These are phyloP conservation scores for Matsumurasca onukii DNA, from an alignment of 1,140 invertebrate genomes.

Conservation along the genomic window DNA sequence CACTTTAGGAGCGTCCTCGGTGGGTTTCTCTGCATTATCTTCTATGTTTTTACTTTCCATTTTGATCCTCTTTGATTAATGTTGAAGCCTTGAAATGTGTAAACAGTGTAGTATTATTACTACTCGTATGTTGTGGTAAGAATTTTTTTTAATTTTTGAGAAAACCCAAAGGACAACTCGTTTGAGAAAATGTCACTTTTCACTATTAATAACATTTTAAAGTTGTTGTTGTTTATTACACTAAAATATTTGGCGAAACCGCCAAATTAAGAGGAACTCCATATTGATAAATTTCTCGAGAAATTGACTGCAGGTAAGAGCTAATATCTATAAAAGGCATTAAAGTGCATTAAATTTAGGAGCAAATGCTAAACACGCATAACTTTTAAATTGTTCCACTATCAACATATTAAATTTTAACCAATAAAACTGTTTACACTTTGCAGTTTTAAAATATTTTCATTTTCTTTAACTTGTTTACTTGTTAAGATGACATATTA, in stretches of 20 bases:
- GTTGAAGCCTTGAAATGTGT: no score
- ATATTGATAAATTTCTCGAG: slow-evolving; percentile 56
- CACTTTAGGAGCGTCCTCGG: no score
- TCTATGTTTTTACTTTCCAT: no score
- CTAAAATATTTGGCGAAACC: slow-evolving; percentile 27
- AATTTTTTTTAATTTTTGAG: no score
- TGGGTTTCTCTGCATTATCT: no score
- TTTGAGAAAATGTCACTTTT: no score
- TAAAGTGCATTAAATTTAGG: slow-evolving; percentile 48
- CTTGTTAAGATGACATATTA: not conserved
- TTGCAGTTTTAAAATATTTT: not conserved
- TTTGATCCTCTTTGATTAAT: no score
- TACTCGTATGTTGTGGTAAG: no score
- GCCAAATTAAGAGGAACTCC: slow-evolving; percentile 8
- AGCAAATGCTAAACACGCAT: slow-evolving; percentile 38
- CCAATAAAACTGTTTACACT: not conserved
- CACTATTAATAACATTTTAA: no score
- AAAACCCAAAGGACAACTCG: no score
- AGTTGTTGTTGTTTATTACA: no score
- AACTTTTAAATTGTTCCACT: slow-evolving; percentile 8
- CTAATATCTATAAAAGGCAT: slow-evolving; percentile 58
- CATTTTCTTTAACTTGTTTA: not conserved
- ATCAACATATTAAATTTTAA: slow-evolving; percentile 25
- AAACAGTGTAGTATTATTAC: no score
- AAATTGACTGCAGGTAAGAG: slow-evolving; percentile 56